Conservation (phyloP, 2,888 invertebrate species). For the Dryocosmus kuriphilus region DNA sequence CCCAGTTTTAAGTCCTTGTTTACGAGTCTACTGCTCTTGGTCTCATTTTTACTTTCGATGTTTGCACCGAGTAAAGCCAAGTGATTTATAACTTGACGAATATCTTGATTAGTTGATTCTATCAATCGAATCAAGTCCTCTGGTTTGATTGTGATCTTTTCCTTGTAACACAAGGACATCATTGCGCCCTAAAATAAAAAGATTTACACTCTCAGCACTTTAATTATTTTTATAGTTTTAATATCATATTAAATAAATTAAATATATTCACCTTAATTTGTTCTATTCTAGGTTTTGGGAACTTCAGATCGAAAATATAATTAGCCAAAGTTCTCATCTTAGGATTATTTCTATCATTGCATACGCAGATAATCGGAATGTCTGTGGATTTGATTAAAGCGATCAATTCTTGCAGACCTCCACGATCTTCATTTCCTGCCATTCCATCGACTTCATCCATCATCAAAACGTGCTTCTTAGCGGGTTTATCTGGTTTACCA, state of each 20-base stretch:
- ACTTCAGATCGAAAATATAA: constrained; percentile 95
- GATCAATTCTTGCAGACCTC: constrained; percentile 97
- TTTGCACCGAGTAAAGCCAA: constrained; percentile 87
- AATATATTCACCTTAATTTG: constrained; percentile 87
- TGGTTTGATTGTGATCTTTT: constrained; percentile 88
- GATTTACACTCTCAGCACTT: background rate
- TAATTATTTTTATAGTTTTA: too few relatives aligned
- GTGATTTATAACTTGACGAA: constrained; percentile 95
- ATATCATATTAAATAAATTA: background rate
- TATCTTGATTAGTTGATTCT: constrained; percentile 92
- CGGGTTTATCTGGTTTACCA: constrained; percentile 58
- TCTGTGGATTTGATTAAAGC: constrained; percentile 91
- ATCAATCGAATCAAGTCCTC: constrained; percentile 92
- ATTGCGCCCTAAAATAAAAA: constrained; percentile 85
- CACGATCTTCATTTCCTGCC: constrained; percentile 99
- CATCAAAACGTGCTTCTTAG: constrained; percentile 90
- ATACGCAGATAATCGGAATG: constrained; percentile 97
- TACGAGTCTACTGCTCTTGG: constrained; percentile 48
- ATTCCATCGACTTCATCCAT: constrained; percentile 99
- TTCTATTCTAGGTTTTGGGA: constrained; percentile 90
- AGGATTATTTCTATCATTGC: constrained; percentile 95
- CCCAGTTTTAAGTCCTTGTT: constrained; percentile 94
- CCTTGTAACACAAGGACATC: constrained; percentile 94
- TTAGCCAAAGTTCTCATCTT: constrained; percentile 96
- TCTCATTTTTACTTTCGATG: constrained; percentile 42